Evolutionary conservation across 2,113 vertebrate genomes (phyloP), one percentile per base, ranked within the genome.

Genomic region (Syngnathus floridae): DNA sequence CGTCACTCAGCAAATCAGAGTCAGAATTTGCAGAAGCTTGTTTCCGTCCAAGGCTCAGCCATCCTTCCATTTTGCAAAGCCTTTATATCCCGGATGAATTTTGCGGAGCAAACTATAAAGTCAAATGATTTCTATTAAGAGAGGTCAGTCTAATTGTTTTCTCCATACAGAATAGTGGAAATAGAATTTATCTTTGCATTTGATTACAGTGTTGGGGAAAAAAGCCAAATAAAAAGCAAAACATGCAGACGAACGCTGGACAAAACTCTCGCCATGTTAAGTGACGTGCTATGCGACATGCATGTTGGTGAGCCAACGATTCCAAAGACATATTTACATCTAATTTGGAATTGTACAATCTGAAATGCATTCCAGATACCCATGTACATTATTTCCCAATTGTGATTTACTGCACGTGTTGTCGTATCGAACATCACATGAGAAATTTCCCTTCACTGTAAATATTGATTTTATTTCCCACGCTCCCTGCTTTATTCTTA

Each of bases 1-100:
- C 79, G 74, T 66, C 70, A 78, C 78, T 81, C 76, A 82, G 84
- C 82, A 89, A 86, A 85, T 69, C 77, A 74, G 76, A 76, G 83
- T 86, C 84, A 86, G 52, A 73, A 69, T 48, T 14, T 63, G 41
- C n/a, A 21, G 40, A 37, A 0, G 19, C 31, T 17, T 38, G 52
- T 57, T 7, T 19, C 14, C 16, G 45, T 5, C 6, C 17, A 19
- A 21, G 9, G 21, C 48, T 21, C 7, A 49, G 13, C 12, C 43
- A 46, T 46, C 43, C 13, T 1, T 46, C 4, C 40, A 41, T 41
- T 41, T 41, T 41, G 4, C 11, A 41, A 41, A 41, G 40, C 40
- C 9, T 12, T 41, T 41, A 9, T 41, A 41, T 41, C 40, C 40
- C 3, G 4, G 40, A 9, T 41, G 40, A 41, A 41, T 41, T 41